Evolutionary conservation across 2,888 invertebrate species (phyloP).

Genomic region (Drepana falcataria): DNA sequence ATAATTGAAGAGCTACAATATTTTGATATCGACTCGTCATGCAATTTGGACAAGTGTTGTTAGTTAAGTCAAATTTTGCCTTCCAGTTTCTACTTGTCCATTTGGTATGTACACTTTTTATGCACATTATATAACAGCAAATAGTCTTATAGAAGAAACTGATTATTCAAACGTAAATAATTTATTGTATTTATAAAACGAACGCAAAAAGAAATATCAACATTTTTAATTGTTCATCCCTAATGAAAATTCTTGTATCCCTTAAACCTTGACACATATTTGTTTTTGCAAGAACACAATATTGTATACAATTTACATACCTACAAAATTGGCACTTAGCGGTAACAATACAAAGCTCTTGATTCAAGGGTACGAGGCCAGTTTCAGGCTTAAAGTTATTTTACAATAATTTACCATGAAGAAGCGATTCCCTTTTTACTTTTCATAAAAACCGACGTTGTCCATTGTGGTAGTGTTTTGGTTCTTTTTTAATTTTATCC

Average conservation of each 20-base stretch:
- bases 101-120: no score
- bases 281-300: no score
- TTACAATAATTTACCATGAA: no score
- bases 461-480: neutral
- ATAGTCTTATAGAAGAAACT: no score
- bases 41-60: neutral
- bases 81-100: neutral
- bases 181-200: no score
- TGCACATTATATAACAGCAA: no score
- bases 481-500: no score
- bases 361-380: neutral
- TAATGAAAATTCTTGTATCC: no score
- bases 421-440: neutral
- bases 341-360: neutral
- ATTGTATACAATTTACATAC: neutral
- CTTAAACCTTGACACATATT: neutral
- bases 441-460: neutral
- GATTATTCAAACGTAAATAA: no score
- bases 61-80: neutral
- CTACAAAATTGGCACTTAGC: neutral
- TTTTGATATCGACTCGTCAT: neutral
- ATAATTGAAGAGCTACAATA: neutral
- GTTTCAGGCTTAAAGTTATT: no score
- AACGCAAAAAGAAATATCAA: no score
- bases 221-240: no score